phyloP scores from a whole-genome alignment of 1,140 invertebrate genomes.

The Dolichoris vasculosae region DNA sequence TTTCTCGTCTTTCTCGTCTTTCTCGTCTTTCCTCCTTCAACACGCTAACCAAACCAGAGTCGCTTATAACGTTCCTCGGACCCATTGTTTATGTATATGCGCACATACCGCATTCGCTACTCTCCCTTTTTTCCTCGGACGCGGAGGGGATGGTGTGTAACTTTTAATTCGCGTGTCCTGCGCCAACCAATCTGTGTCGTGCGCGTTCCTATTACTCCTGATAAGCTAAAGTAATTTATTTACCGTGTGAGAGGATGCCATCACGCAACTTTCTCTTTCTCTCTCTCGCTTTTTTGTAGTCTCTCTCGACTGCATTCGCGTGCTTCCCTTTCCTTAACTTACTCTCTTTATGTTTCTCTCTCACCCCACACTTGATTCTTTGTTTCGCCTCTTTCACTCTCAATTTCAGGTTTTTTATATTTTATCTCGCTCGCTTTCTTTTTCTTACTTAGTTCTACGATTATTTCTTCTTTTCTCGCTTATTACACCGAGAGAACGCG shows the following conservation, averaged over 20 bases:
- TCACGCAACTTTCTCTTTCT: conserved; percentile 65
- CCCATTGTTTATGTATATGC: not conserved
- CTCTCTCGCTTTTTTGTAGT: not conserved
- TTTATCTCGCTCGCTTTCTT: not conserved
- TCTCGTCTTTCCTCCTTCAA: not conserved
- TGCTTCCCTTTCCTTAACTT: not conserved
- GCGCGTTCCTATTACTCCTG: conserved; percentile 72
- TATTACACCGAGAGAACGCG: not conserved
- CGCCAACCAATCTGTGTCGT: conserved; percentile 73
- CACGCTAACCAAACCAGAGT: not conserved
- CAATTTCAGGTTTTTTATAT: not conserved
- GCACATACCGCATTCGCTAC: not conserved
- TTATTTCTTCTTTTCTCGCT: not conserved
- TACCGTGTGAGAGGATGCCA: conserved; percentile 70
- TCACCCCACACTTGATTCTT: not conserved
- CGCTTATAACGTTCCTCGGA: not conserved
- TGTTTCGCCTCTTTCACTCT: not conserved
- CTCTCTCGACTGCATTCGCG: not conserved
- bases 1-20: not conserved
- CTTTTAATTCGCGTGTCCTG: conserved; percentile 74
- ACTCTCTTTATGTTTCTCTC: not conserved
- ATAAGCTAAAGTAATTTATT: conserved; percentile 75
- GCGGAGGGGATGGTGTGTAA: conserved; percentile 60
- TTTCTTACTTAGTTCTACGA: not conserved
- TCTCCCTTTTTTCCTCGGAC: not conserved